Evolutionary conservation across 1,140 invertebrate species (phyloP), one percentile per base, ranked within the genome.

Genomic region (Pseudoatta argentina): DNA sequence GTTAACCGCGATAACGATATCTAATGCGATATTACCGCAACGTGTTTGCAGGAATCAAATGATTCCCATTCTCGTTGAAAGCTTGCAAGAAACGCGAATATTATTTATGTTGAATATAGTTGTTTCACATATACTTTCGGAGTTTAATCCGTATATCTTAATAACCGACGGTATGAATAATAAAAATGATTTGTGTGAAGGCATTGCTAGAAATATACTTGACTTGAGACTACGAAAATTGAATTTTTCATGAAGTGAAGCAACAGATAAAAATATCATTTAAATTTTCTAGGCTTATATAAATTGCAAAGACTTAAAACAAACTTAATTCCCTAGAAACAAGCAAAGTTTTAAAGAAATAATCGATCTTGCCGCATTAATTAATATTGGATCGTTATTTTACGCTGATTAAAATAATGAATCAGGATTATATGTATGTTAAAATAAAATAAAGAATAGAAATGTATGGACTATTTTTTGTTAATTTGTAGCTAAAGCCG

Each of bases 1-100:
- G 44, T 51, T 34, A 61, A 61, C 18, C 16, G 18, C 27, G 79
- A 82, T 82, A 82, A 61, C 69, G 55, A 48, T 82, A 82, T 82
- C 79, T 61, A 61, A 83, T 73, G 48, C 27, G 67, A 73, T 24
- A 75, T 51, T 61, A 51, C 24, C 39, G 55, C 18, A 30, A 39
- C 53, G 55, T 73, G 51, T 73, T 83, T 48, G 39, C 24, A 39
- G n/a, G 18, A 48, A 61, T 83, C 55, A 75, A 24, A 73, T 82
- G 79, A 83, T 83, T 57, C 34, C 30, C 79, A 21, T 24, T 21
- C 12, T 61, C 53, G 12, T 82, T 39, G 24, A 57, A 34, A 34
- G 3, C 51, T 55, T 34, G 21, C 21, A n/a, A 57, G 21, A 61
- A 34, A 82, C 27, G 18, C 0, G 44, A 39, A 73, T 48, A 34